Evolutionary conservation across 2,113 vertebrate species (phyloP), one percentile per base, ranked within the genome.

Genomic region (Prinia subflava): DNA sequence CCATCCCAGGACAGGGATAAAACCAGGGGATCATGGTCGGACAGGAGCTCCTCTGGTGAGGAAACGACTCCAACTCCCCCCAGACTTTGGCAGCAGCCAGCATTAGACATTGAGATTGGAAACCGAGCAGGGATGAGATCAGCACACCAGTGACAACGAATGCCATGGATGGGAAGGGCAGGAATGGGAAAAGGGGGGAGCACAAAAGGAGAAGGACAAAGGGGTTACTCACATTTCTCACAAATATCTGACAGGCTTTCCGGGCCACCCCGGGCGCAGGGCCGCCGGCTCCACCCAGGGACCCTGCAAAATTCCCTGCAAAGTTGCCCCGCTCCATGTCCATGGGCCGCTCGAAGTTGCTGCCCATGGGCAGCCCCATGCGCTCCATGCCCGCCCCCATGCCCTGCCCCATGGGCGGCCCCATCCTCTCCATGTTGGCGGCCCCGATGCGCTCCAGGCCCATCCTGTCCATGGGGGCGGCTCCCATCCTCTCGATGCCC

Each of bases 171-270:
- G 57, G 37, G 35, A 15, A 55, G 10, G 37, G 6, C 21, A 69
- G 46, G 11, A 5, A 7, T 0, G 13, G 37, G 11, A 50, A 20
- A 15, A 13, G 7, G 9, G 15, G 2, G 15, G 19, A 37, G 11
- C 27, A 24, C 1, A 0, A 7, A 16, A 44, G 31, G 33, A 49
- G 9, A 3, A 30, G 16, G 10, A 7, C 14, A 8, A 31, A 3
- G 33, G 11, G 1, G 1, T 8, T 8, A 69, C 99, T 98, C 97
- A 99, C 99, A 85, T 99, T 99, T 98, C 99, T 99, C 95, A 99
- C 99, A 97, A 99, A 99, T 95, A 99, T 99, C 98, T 99, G 99
- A 94, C 99, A 99, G 74, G 99, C 99, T 97, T 99, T 99, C 92
- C 99, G 98, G 94, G 99, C 92, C 81, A 99, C 98, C 44, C 98